These are phyloP conservation scores for Lydus trimaculatus DNA, from an alignment of 2,888 invertebrate genomes.

Conservation along the genomic window DNA sequence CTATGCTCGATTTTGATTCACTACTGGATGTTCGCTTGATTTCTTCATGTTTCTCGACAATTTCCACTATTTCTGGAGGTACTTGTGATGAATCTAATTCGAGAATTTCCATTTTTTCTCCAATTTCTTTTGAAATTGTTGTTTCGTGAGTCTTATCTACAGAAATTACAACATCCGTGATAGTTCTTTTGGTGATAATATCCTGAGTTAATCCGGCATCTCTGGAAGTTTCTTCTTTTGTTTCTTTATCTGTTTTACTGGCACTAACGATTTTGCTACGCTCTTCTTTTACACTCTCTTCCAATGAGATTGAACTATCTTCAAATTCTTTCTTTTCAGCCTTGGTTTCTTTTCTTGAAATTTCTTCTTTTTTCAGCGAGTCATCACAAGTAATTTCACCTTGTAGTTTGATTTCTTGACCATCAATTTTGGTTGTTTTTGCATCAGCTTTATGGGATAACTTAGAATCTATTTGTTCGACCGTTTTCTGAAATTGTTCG, in stretches of 20 bases:
- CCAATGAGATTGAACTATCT: conserved; percentile 36
- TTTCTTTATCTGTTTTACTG: conserved; percentile 31
- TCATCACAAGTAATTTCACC: conserved; percentile 43
- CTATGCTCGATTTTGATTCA: conserved; percentile 61
- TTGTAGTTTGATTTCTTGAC: conserved; percentile 40
- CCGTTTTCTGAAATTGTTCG: not conserved
- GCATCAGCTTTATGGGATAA: conserved; percentile 17
- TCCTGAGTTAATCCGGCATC: conserved; percentile 10
- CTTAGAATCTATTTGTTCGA: conserved; percentile 14
- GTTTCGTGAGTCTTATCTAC: conserved; percentile 43
- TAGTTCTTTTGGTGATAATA: conserved; percentile 23
- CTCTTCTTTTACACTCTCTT: conserved; percentile 41
- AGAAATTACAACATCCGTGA: conserved; percentile 29
- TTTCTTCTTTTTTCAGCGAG: conserved; percentile 33
- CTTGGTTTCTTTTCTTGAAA: conserved; percentile 36
- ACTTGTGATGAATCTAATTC: conserved; percentile 37
- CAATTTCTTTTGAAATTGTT: conserved; percentile 42
- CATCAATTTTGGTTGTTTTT: conserved; percentile 10
- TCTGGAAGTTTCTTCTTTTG: conserved; percentile 17
- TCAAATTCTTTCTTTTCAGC: conserved; percentile 45
- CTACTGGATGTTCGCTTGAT: conserved; percentile 59
- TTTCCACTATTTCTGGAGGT: conserved; percentile 32
- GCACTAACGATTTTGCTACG: conserved; percentile 35
- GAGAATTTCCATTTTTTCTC: conserved; percentile 33
- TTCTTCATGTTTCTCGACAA: conserved; percentile 46